A percentile compares a stretch with the other conserved stretches of the same genome.
These are phyloP conservation scores for Pygoscelis antarcticus DNA, from an alignment of 2,113 vertebrate genomes.

Conservation along the genomic window DNA sequence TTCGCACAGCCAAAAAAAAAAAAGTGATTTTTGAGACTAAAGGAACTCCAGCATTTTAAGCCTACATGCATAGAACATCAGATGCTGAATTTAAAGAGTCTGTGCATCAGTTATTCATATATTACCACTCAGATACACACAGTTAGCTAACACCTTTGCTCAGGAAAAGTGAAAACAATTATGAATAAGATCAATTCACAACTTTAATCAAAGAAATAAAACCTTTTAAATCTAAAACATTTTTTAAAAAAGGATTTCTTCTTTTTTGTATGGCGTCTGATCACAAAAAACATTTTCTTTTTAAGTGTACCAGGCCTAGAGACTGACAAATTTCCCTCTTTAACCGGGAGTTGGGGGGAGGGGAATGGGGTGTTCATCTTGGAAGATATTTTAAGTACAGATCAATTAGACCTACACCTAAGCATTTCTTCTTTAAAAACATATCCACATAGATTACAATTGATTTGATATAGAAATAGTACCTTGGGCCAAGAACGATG, in stretches of 20 bases:
- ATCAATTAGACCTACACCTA: neutral
- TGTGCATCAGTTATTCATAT: neutral
- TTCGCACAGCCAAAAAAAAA: neutral
- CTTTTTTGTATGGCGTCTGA: neutral
- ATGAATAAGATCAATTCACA: neutral
- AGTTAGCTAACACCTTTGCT: neutral
- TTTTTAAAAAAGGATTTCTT: neutral
- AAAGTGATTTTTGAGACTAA: neutral
- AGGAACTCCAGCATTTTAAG: neutral
- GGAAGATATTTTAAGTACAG: neutral
- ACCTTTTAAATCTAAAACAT: neutral
- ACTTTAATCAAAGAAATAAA: neutral
- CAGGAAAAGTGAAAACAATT: neutral
- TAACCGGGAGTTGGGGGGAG: neutral
- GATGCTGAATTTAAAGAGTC: neutral
- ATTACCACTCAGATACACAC: neutral
- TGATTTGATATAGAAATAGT: neutral
- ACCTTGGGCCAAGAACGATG: neutral
- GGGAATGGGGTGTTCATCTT: neutral
- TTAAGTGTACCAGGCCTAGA: neutral
- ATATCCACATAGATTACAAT: neutral
- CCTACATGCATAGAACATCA: accelerated
- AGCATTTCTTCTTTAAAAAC: neutral
- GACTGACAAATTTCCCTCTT: neutral
- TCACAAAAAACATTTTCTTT: neutral